Conservation (phyloP, 2,797 vertebrate genomes). For the Melanotaenia pygmaea region DNA sequence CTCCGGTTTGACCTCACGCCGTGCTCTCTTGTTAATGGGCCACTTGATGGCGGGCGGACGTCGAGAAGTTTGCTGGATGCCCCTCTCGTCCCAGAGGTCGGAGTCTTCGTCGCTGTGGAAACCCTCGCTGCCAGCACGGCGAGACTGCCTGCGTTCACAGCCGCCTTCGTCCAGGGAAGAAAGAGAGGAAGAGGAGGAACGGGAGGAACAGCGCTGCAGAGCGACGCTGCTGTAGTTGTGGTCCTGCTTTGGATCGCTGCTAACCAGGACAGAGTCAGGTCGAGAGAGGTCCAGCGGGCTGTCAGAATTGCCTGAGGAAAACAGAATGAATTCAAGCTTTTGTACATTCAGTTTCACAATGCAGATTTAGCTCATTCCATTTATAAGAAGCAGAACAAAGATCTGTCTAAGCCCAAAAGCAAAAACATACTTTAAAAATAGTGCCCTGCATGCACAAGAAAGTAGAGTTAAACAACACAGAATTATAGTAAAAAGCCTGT, state of each 20-base stretch:
- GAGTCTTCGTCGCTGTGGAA: slow-evolving; percentile 96
- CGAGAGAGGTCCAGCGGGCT: slow-evolving; percentile 86
- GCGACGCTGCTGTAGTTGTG: slow-evolving; percentile 97
- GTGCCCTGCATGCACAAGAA: slow-evolving; percentile 10
- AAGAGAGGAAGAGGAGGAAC: slow-evolving; percentile 87
- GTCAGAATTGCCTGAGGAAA: slow-evolving; percentile 81
- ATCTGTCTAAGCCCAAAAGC: slow-evolving; percentile 3
- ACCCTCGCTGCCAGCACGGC: slow-evolving; percentile 91
- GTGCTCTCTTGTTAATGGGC: slow-evolving; percentile 82
- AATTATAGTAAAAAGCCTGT: not conserved
- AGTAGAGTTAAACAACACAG: slow-evolving; percentile 20
- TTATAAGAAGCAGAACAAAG: slow-evolving; percentile 59
- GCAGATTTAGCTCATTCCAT: slow-evolving; percentile 10
- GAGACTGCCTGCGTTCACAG: slow-evolving; percentile 86
- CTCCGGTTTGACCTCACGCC: slow-evolving; percentile 88
- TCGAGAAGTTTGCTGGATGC: slow-evolving; percentile 66
- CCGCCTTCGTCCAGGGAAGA: slow-evolving; percentile 93
- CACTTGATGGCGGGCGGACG: slow-evolving; percentile 75
- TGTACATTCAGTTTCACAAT: not conserved
- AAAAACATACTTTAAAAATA: slow-evolving; percentile 45
- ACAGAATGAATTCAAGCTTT: not conserved
- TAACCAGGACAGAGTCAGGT: slow-evolving; percentile 84
- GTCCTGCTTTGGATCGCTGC: slow-evolving; percentile 94
- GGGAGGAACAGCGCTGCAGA: slow-evolving; percentile 90
- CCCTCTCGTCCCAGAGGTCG: slow-evolving; percentile 85